phyloP scores from a whole-genome alignment of 1,140 invertebrate species.

The Zaprionus gabonicus region DNA sequence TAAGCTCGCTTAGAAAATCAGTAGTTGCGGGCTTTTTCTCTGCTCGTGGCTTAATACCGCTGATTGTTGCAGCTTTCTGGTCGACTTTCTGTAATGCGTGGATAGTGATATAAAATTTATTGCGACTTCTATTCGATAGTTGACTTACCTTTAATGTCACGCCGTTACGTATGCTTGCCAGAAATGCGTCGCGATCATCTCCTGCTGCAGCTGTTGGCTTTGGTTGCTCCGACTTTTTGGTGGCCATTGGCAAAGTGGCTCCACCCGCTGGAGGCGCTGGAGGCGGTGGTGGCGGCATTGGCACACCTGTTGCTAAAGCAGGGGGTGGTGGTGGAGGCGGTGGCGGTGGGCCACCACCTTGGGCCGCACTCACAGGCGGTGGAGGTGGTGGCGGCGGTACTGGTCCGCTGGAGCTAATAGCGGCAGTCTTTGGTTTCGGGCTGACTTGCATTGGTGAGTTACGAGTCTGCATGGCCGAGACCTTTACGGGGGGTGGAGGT shows the following conservation, averaged over 20 bases:
- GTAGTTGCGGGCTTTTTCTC: conserved; percentile 63
- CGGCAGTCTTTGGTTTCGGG: conserved; percentile 5
- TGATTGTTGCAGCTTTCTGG: conserved; percentile 74
- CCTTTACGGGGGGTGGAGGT: conserved; percentile 9
- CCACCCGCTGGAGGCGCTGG: conserved; percentile 29
- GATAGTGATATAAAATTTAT: not conserved
- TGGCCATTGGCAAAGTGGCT: conserved; percentile 27
- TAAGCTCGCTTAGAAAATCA: conserved; percentile 74
- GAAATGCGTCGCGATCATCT: conserved; percentile 65
- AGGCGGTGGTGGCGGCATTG: conserved; percentile 33
- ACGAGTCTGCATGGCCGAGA: not conserved
- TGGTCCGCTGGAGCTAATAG: not conserved
- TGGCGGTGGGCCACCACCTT: conserved; percentile 33
- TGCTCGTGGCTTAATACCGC: conserved; percentile 63
- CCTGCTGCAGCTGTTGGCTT: conserved; percentile 31
- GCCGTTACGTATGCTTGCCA: conserved; percentile 73
- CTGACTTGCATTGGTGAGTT: conserved; percentile 8
- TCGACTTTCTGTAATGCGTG: conserved; percentile 66
- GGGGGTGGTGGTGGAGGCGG: conserved; percentile 52
- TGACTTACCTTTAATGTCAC: conserved; percentile 64
- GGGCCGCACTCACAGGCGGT: conserved; percentile 38
- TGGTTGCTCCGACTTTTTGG: conserved; percentile 40
- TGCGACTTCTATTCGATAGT: not conserved
- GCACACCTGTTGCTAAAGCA: conserved; percentile 15
- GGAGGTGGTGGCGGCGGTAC: conserved; percentile 43